Evolutionary conservation across 1,140 invertebrate genomes (phyloP).

Genomic region (Eupristina koningsbergeri): DNA sequence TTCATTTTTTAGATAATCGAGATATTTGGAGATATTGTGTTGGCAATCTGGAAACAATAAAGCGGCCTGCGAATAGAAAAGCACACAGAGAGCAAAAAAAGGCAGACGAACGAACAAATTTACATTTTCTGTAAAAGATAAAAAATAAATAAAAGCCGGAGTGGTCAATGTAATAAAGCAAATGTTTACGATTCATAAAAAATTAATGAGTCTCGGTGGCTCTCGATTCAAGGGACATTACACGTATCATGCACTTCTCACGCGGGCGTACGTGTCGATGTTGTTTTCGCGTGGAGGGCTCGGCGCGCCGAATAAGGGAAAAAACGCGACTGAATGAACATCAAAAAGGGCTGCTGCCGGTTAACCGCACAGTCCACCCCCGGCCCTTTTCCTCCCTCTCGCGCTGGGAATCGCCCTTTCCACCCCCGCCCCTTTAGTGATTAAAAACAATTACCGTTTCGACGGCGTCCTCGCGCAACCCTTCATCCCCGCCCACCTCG

Average conservation of each 20-base stretch:
- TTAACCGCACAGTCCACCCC: constrained; percentile 32
- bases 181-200: constrained; percentile 49
- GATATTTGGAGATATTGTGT: background rate
- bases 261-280: constrained; percentile 24
- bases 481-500: background rate
- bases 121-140: constrained; percentile 47
- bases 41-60: background rate
- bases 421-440: constrained; percentile 23
- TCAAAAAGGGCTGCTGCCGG: constrained; percentile 45
- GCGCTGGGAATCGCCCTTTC: constrained; percentile 5
- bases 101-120: constrained; percentile 24
- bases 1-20: background rate
- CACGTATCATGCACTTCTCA: constrained; percentile 39
- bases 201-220: constrained; percentile 41
- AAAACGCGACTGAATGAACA: constrained; percentile 6
- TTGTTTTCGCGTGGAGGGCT: background rate
- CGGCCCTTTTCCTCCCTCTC: constrained; percentile 17
- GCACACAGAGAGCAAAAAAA: background rate
- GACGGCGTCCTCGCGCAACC: constrained; percentile 9
- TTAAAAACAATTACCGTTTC: constrained; percentile 52
- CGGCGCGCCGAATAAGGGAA: constrained; percentile 38
- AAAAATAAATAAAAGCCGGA: constrained; percentile 13
- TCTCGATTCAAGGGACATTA: constrained; percentile 23
- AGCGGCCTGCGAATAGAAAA: background rate
- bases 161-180: constrained; percentile 32